Evolutionary conservation across 2,797 vertebrate species (phyloP), one percentile per base, ranked within the genome.

Genomic region (Microhierax caerulescens): DNA sequence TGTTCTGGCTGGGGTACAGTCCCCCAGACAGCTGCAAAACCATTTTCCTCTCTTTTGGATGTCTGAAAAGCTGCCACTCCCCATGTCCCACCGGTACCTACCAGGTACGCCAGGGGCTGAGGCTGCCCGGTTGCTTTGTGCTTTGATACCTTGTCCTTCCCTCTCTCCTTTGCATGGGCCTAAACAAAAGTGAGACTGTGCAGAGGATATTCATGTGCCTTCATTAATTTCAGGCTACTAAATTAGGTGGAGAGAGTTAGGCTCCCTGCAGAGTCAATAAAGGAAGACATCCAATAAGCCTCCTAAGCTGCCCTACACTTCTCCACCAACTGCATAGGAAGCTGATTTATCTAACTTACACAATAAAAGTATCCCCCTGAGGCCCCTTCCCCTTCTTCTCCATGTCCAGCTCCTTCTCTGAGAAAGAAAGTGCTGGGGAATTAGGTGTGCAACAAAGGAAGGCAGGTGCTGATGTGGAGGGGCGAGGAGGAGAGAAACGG

Each of bases 211-310:
- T 90, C 47, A 54, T 0, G 3, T 45, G 34, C 28, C 47, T 82
- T 93, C 78, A 79, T 94, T 91, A 82, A 87, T 84, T 89, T 75
- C 56, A 81, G 63, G 48, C n/a, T 75, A 54, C 80, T 70, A 91
- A 91, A 87, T 84, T 53, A 78, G 39, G 22, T 67, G 57, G 39
- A 91, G 36, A 3, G 5, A 81, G 21, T 75, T 86, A 56, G 65
- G 69, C 57, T 91, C 48, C 69, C 48, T 89, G 61, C 65, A 89
- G 83, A 88, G 53, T 41, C 80, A 72, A 15, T 63, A 84, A 74
- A 86, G 47, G 74, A 90, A 91, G 84, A 84, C 30, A 81, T 51
- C 30, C 81, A 81, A 84, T 78, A 91, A 95, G 72, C 43, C 16
- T 81, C 22, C 60, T 56, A 81, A 61, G 59, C 5, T 91, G 57